Conservation (phyloP, 2,797 vertebrate genomes). For the Eutrigla gurnardus region DNA sequence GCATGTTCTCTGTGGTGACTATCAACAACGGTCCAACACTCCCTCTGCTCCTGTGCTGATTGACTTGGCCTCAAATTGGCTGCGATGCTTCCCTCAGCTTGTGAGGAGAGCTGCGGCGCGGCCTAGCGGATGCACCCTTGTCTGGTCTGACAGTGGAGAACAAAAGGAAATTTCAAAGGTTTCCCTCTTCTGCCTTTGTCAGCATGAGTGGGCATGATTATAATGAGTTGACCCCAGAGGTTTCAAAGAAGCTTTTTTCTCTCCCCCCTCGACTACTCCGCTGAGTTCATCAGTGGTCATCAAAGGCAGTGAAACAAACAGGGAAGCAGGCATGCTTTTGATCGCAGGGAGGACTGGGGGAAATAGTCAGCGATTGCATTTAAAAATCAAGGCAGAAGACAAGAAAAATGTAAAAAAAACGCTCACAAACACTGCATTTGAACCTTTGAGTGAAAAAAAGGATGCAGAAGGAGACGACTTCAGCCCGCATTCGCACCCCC, state of each 20-base stretch:
- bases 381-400: not conserved
- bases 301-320: slow-evolving; percentile 43
- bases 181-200: slow-evolving; percentile 69
- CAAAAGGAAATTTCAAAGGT: slow-evolving; percentile 74
- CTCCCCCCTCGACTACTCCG: slow-evolving; percentile 17
- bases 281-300: slow-evolving; percentile 55
- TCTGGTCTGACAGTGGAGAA: slow-evolving; percentile 65
- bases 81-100: slow-evolving; percentile 51
- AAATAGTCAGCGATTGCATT: not conserved
- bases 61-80: slow-evolving; percentile 76
- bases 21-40: slow-evolving; percentile 65
- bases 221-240: slow-evolving; percentile 54
- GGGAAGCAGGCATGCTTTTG: slow-evolving; percentile 8
- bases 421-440: slow-evolving; percentile 11
- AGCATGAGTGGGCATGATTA: slow-evolving; percentile 61
- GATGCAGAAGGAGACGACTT: slow-evolving; percentile 40
- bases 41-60: slow-evolving; percentile 61
- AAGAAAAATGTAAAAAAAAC: not conserved
- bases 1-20: slow-evolving; percentile 53
- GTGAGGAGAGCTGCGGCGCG: slow-evolving; percentile 38
- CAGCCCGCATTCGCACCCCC: not conserved
- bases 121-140: slow-evolving; percentile 51
- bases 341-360: not conserved
- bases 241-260: slow-evolving; percentile 57
- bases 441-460: slow-evolving; percentile 33